Evolutionary conservation across 2,888 invertebrate species (phyloP).

Genomic region (Nomada fabriciana): DNA sequence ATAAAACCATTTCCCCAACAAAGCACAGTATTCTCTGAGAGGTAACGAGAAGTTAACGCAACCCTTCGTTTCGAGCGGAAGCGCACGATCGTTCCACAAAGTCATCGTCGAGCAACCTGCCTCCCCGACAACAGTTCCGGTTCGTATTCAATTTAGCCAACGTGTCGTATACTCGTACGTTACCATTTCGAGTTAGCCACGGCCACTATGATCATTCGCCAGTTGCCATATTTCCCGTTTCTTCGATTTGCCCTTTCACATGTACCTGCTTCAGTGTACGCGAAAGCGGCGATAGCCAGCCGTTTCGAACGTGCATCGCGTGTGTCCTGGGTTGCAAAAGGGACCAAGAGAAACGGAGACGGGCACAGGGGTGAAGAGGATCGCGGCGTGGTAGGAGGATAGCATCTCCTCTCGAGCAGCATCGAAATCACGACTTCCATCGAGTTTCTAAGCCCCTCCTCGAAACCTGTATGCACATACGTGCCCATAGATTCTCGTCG

Average conservation of each 20-base stretch:
- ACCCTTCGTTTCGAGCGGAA: neutral
- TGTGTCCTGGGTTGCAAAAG: constrained; percentile 34
- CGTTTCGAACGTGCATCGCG: constrained; percentile 61
- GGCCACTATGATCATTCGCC: constrained; percentile 39
- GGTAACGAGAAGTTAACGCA: constrained; percentile 27
- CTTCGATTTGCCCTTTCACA: constrained; percentile 44
- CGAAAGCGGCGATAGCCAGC: constrained; percentile 22
- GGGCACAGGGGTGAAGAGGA: neutral
- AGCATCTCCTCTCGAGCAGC: constrained; percentile 37
- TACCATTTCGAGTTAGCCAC: constrained; percentile 31
- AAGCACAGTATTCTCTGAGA: constrained; percentile 3
- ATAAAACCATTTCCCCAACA: constrained; percentile 17
- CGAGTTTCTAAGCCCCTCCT: constrained; percentile 61
- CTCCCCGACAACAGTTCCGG: neutral
- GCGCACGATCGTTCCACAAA: neutral
- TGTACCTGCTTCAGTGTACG: neutral
- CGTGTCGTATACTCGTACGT: constrained; percentile 16
- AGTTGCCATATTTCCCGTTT: constrained; percentile 55
- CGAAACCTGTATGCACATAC: constrained; percentile 54
- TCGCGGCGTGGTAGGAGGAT: neutral
- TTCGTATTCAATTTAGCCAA: constrained; percentile 17
- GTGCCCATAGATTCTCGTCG: constrained; percentile 60
- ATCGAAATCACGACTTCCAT: constrained; percentile 68
- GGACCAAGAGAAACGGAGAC: neutral
- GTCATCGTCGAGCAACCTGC: neutral